Evolutionary conservation across 2,888 invertebrate species (phyloP).

Genomic region (Folsomia candida): DNA sequence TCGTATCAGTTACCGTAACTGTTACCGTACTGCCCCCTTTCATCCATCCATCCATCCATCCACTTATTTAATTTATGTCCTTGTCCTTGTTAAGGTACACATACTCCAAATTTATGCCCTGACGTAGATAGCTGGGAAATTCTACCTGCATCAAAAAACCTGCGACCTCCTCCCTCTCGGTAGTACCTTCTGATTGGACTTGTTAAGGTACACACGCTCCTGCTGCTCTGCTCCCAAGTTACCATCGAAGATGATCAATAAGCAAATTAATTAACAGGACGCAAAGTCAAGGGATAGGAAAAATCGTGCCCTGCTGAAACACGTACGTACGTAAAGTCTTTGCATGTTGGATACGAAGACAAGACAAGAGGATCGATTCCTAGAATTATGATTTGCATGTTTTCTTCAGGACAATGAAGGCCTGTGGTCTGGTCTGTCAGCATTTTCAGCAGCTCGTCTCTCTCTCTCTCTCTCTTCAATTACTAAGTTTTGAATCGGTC

Average conservation of each 20-base stretch:
- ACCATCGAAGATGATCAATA: background rate
- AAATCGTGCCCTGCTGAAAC: too few relatives aligned
- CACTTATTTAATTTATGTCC: too few relatives aligned
- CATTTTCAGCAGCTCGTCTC: background rate
- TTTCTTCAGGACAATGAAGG: background rate
- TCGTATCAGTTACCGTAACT: too few relatives aligned
- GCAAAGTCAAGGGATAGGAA: background rate
- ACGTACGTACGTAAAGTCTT: background rate
- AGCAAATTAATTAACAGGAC: background rate
- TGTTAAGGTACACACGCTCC: too few relatives aligned
- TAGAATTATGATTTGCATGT: constrained; percentile 2
- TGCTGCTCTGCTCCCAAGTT: background rate
- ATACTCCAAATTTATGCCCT: too few relatives aligned
- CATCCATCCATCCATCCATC: too few relatives aligned
- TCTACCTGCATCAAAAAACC: too few relatives aligned
- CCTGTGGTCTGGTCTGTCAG: constrained; percentile 4
- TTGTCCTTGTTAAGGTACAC: too few relatives aligned
- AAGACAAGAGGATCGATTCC: background rate
- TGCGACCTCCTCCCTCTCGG: too few relatives aligned
- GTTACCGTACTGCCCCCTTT: too few relatives aligned
- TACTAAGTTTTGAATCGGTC: background rate
- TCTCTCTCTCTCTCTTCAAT: background rate
- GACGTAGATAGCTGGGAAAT: too few relatives aligned
- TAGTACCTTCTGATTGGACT: too few relatives aligned
- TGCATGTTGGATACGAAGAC: background rate